phyloP scores from a whole-genome alignment of 2,888 invertebrate genomes.

The Cinara cedri region DNA sequence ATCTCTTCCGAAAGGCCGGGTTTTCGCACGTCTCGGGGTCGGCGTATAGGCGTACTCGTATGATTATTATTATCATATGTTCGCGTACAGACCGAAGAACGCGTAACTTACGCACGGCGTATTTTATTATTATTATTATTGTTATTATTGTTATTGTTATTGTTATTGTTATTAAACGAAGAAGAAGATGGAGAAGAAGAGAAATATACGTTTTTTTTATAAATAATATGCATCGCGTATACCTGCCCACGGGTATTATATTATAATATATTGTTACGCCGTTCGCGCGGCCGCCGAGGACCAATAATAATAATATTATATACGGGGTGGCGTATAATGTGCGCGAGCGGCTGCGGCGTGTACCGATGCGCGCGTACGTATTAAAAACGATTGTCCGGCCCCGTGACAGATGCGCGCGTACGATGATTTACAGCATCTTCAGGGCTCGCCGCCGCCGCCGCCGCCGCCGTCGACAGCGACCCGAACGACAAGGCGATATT shows the following conservation, averaged over 20 bases:
- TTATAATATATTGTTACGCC: background rate
- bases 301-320: background rate
- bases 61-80: background rate
- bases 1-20: slow-evolving; percentile 12
- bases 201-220: no score
- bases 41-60: no score
- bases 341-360: no score
- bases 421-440: slow-evolving; percentile 43
- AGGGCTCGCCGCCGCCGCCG: background rate
- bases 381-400: slow-evolving; percentile 38
- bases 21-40: background rate
- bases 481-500: slow-evolving; percentile 40
- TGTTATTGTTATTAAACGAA: no score
- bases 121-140: slow-evolving; percentile 1
- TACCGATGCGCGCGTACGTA: background rate
- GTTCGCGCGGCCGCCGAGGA: background rate
- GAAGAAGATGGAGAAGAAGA: background rate
- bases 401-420: slow-evolving; percentile 42
- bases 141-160: no score
- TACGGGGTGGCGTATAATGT: no score
- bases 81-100: background rate
- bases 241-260: background rate
- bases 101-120: no score
- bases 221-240: no score
- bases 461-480: slow-evolving; percentile 27